These are phyloP conservation scores for Australoheros scitulus DNA, from an alignment of 2,113 vertebrate species.

Conservation along the genomic window DNA sequence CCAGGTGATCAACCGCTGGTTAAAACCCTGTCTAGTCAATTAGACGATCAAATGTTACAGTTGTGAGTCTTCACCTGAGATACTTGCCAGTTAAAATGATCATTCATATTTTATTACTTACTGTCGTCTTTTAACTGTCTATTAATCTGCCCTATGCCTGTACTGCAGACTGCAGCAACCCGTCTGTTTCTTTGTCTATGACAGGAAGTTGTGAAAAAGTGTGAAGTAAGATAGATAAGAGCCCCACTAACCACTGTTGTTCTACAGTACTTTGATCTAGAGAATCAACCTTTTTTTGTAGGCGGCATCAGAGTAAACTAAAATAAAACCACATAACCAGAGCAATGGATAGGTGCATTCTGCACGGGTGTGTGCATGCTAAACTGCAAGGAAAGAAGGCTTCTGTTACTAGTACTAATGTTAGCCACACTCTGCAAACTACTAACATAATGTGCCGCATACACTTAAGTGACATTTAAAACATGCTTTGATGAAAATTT, in stretches of 20 bases:
- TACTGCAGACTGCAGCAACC: not conserved
- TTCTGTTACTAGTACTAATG: not conserved
- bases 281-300: not conserved
- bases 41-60: not conserved
- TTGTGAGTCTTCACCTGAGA: not conserved
- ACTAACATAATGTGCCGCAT: not conserved
- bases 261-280: not conserved
- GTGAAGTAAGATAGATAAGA: not conserved
- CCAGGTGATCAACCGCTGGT: no score
- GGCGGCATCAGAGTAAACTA: not conserved
- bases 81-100: not conserved
- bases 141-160: no score
- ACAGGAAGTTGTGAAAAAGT: not conserved
- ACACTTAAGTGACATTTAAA: no score
- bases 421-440: not conserved
- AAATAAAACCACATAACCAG: not conserved
- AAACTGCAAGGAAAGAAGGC: not conserved
- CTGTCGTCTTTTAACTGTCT: not conserved
- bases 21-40: no score
- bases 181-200: not conserved
- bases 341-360: not conserved
- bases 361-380: not conserved
- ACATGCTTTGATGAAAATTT: not conserved
- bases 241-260: not conserved
- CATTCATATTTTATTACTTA: not conserved